phyloP scores from a whole-genome alignment of 2,797 vertebrate genomes.

The Periophthalmus magnuspinnatus region DNA sequence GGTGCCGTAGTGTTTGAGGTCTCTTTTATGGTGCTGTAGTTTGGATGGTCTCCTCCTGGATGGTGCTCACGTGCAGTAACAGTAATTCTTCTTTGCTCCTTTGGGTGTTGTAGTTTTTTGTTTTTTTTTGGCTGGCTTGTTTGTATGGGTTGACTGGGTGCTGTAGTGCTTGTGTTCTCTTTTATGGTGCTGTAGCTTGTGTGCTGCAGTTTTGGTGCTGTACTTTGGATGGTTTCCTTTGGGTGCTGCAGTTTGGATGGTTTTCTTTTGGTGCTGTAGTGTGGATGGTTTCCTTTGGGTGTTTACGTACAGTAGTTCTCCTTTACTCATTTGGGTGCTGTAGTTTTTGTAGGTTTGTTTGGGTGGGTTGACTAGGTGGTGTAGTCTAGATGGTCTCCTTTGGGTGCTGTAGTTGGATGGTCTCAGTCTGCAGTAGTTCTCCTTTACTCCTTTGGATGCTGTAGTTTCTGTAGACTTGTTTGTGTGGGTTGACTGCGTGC shows the following conservation, averaged over 20 bases:
- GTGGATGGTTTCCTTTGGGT: not conserved
- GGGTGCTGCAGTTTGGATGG: not conserved
- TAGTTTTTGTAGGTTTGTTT: not conserved
- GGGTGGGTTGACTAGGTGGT: no score
- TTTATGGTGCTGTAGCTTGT: not conserved
- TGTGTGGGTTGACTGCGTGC: not conserved
- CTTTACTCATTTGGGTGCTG: no score
- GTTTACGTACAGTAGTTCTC: no score
- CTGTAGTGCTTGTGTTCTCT: not conserved
- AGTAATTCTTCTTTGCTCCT: no score
- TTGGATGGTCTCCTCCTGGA: not conserved
- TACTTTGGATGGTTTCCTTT: not conserved
- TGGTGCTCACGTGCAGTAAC: not conserved
- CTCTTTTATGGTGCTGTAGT: not conserved
- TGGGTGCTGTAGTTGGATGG: no score
- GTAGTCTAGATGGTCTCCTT: not conserved
- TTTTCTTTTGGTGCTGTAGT: not conserved
- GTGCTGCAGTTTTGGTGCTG: not conserved
- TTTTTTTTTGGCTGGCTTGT: no score
- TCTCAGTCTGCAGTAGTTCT: not conserved
- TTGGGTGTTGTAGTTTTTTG: not conserved
- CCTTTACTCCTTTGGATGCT: not conserved
- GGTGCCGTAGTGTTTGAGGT: no score
- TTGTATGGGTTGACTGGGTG: not conserved
- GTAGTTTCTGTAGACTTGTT: no score